phyloP scores from a whole-genome alignment of 2,888 invertebrate species.

The Melanotus villosus region DNA sequence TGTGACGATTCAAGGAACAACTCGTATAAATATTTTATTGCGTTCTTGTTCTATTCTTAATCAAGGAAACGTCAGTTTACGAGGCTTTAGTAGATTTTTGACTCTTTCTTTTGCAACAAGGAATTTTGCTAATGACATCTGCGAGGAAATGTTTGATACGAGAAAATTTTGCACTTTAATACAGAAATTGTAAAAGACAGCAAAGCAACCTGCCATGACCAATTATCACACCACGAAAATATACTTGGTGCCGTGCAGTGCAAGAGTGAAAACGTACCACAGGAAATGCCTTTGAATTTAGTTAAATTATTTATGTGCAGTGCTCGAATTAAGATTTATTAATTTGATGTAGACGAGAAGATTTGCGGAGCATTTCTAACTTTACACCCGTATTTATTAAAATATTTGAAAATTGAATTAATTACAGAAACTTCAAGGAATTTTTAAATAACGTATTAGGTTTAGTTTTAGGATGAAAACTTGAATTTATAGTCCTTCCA shows the following conservation, averaged over 20 bases:
- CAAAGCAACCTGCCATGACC: neutral
- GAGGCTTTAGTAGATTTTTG: too few relatives aligned
- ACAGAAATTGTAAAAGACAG: neutral
- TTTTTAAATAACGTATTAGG: too few relatives aligned
- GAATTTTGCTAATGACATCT: neutral
- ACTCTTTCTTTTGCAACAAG: too few relatives aligned
- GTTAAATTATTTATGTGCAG: conserved; percentile 9
- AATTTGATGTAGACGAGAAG: neutral
- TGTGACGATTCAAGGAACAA: neutral
- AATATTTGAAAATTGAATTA: neutral
- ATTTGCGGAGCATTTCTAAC: neutral
- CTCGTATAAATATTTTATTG: neutral
- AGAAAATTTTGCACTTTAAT: too few relatives aligned
- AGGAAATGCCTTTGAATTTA: neutral
- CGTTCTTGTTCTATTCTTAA: neutral
- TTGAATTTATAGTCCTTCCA: too few relatives aligned
- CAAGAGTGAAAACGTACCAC: neutral
- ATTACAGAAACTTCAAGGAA: too few relatives aligned
- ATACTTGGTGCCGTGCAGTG: neutral
- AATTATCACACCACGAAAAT: conserved; percentile 14
- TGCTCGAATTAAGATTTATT: conserved; percentile 8
- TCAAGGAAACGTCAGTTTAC: neutral
- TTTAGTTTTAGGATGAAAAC: too few relatives aligned
- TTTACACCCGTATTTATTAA: neutral
- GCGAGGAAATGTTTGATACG: neutral